These are phyloP conservation scores for Thamnophis elegans DNA, from an alignment of 2,797 vertebrate genomes.

Conservation along the genomic window DNA sequence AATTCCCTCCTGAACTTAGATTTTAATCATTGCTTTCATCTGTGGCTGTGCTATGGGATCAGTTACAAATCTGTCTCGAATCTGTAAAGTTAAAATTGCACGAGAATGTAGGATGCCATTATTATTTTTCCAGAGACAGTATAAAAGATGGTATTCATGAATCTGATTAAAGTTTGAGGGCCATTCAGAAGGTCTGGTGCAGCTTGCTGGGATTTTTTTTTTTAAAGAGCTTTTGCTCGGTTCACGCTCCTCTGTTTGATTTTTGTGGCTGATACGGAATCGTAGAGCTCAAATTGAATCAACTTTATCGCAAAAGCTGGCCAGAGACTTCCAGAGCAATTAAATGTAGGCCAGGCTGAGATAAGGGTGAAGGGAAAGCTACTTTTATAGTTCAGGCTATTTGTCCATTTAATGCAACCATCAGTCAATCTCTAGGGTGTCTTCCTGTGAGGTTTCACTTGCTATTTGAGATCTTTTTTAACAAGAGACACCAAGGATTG, in stretches of 20 bases:
- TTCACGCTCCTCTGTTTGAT: not conserved
- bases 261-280: not conserved
- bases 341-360: not conserved
- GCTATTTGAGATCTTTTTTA: not conserved
- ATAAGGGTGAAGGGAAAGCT: not conserved
- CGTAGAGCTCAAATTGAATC: not conserved
- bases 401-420: not conserved
- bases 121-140: constrained; percentile 34
- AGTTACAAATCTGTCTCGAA: constrained; percentile 57
- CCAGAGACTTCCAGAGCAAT: not conserved
- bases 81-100: constrained; percentile 58
- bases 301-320: not conserved
- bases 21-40: constrained; percentile 70
- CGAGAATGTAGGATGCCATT: constrained; percentile 41
- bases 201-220: constrained; percentile 25
- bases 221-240: not conserved
- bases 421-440: not conserved
- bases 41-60: constrained; percentile 53
- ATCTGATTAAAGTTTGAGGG: constrained; percentile 37
- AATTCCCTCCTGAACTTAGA: constrained; percentile 59
- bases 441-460: not conserved
- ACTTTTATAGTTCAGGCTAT: not conserved
- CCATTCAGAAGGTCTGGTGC: not conserved
- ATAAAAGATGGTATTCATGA: constrained; percentile 44
- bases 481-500: not conserved